These are phyloP conservation scores for Anableps anableps DNA, from an alignment of 2,797 vertebrate genomes.

Conservation along the genomic window DNA sequence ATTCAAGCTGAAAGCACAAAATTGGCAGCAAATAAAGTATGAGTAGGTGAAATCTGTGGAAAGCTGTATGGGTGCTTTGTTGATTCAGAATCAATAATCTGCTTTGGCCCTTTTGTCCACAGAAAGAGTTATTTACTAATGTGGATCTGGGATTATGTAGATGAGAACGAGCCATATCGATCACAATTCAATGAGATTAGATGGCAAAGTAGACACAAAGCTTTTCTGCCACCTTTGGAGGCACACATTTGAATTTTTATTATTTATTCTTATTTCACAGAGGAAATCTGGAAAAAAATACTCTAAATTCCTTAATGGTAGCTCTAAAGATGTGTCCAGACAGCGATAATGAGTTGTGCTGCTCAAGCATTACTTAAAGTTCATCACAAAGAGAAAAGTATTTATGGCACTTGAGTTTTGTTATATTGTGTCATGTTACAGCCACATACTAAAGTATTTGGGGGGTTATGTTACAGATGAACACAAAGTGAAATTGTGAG, in stretches of 20 bases:
- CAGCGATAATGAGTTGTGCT: neutral
- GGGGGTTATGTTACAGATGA: neutral
- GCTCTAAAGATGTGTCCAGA: neutral
- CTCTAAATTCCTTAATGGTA: neutral
- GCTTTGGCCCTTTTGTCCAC: conserved; percentile 27
- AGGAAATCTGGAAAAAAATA: neutral
- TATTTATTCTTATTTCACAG: neutral
- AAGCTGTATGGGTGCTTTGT: conserved; percentile 19
- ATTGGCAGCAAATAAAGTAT: too few relatives aligned
- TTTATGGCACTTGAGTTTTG: neutral
- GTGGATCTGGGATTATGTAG: conserved; percentile 49
- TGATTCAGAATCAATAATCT: conserved; percentile 17
- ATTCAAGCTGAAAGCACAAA: too few relatives aligned
- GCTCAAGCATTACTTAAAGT: neutral
- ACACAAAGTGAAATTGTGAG: neutral
- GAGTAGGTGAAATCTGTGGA: too few relatives aligned
- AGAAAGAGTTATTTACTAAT: conserved; percentile 24
- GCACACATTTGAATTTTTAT: neutral
- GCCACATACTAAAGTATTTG: neutral
- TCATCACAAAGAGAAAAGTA: neutral
- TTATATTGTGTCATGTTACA: neutral
- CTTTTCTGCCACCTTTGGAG: conserved; percentile 6
- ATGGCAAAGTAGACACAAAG: conserved; percentile 11
- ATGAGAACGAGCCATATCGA: conserved; percentile 33
- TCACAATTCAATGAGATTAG: conserved; percentile 32